Evolutionary conservation across 92 coral and sea anemone genomes (phyloP), one percentile per base, ranked within the genome.

Genomic region (Actinostola sp.): DNA sequence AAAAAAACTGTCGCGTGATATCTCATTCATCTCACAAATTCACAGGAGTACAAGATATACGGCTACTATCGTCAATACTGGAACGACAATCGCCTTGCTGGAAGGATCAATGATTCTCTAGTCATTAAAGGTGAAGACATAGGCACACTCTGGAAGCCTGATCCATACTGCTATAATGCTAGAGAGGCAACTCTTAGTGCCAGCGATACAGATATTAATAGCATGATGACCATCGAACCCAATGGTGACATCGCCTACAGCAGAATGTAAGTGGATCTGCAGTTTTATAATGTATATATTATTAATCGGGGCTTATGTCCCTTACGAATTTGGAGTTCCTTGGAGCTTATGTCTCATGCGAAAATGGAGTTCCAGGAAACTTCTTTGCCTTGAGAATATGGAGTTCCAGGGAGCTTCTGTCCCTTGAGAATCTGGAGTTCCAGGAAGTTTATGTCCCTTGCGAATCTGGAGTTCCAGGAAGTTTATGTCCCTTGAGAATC

Each of bases 121-220:
- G 71, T 48, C 39, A 12, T 90, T 33, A 76, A 66, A 32, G 92
- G 92, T 1, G 78, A 65, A 3, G 97, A 83, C 54, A 84, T 90
- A 51, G 82, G 53, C 21, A 51, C 41, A n/a, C 33, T 90, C 0
- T 90, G 97, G 97, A 73, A 55, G 15, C 97, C 97, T 19, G 97
- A 83, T 54, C 83, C 90, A 8, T 90, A 66, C 63, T 90, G 97
- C 41, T 76, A 78, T 17, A 87, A 87, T 30, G 88, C 97, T 6
- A 80, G 92, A 25, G 89, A 87, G 46, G 70, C 92, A 7, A 85
- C 73, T 26, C 80, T 90, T 32, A 90, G 69, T 74, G 71, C 73
- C 35, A 61, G 92, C 0, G 92, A 90, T 38, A 83, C 52, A 0
- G 92, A 83, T 28, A 51, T 79, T 17, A 80, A 90, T 63, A 83